phyloP scores from a whole-genome alignment of 2,888 invertebrate species.

The Darwinula stevensoni region DNA sequence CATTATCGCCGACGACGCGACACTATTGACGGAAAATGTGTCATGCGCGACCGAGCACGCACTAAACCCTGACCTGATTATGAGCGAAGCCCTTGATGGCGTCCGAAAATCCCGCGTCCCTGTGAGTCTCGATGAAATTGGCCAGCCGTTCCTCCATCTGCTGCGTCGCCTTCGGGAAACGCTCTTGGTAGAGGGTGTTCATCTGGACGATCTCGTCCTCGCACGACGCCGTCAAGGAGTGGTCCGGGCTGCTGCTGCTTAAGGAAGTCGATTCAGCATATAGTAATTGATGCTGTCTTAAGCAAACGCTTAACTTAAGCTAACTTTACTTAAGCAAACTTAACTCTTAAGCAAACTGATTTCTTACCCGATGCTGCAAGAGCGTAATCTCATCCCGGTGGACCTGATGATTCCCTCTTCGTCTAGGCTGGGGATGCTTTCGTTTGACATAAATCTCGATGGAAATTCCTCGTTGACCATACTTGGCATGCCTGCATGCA shows the following conservation, averaged over 20 bases:
- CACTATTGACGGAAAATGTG: not conserved
- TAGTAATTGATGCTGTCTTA: too few relatives aligned
- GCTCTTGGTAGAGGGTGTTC: constrained; percentile 73
- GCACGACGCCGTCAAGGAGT: constrained; percentile 53
- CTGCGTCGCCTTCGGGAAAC: constrained; percentile 86
- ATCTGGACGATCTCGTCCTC: constrained; percentile 49
- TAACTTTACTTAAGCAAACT: too few relatives aligned
- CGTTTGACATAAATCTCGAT: constrained; percentile 34
- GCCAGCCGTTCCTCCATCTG: constrained; percentile 84
- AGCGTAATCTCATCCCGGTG: too few relatives aligned
- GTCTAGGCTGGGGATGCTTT: constrained; percentile 30
- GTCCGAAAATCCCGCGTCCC: constrained; percentile 17
- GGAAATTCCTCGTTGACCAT: too few relatives aligned
- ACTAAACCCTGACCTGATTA: constrained; percentile 30
- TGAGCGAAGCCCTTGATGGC: constrained; percentile 70
- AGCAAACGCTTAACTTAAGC: too few relatives aligned
- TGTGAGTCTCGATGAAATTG: constrained; percentile 47
- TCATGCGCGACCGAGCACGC: not conserved
- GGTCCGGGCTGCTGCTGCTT: constrained; percentile 66
- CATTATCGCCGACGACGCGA: too few relatives aligned
- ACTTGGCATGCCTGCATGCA: too few relatives aligned
- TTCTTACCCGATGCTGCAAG: too few relatives aligned
- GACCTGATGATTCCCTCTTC: constrained; percentile 23
- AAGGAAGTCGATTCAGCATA: too few relatives aligned
- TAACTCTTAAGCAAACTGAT: too few relatives aligned